Conservation (phyloP, 2,888 invertebrate species). For the Chrysomela aeneicollis region DNA sequence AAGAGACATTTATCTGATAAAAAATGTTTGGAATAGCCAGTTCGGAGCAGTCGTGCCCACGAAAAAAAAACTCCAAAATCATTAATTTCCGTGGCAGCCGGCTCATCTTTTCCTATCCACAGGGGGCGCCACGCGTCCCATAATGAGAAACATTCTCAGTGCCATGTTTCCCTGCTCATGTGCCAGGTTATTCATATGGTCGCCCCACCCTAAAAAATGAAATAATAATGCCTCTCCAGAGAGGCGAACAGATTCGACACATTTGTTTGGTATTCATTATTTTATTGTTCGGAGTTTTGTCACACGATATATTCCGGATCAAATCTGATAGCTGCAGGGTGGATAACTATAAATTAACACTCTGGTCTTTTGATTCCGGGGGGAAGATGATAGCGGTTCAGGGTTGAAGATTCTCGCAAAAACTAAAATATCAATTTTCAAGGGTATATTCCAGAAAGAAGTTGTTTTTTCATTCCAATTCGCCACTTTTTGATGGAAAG, state of each 20-base stretch:
- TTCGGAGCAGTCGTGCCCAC: too few species aligned
- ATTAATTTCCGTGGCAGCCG: background rate
- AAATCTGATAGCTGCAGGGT: background rate
- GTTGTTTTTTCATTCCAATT: too few species aligned
- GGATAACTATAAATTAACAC: too few species aligned
- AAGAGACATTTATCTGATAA: too few species aligned
- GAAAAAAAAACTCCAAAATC: slow-evolving; percentile 4
- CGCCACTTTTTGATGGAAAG: too few species aligned
- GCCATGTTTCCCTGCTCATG: slow-evolving; percentile 20
- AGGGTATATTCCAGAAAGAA: too few species aligned
- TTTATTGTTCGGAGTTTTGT: background rate
- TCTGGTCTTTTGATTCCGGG: too few species aligned
- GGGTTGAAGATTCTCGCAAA: too few species aligned
- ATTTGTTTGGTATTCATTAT: slow-evolving; percentile 8
- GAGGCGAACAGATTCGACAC: slow-evolving; percentile 5
- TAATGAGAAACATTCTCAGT: slow-evolving; percentile 32
- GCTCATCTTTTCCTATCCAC: slow-evolving; percentile 8
- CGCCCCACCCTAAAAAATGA: background rate
- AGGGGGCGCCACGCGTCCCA: slow-evolving; percentile 19
- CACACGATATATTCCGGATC: background rate
- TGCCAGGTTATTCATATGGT: slow-evolving; percentile 6
- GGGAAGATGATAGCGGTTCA: too few species aligned
- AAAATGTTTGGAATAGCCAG: too few species aligned
- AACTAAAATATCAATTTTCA: too few species aligned
- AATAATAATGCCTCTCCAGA: slow-evolving; percentile 11